Percentiles rank a stretch among this genome's conserved stretches.
phyloP scores from a whole-genome alignment of 2,888 invertebrate genomes.

The Leptinotarsa haldemani region DNA sequence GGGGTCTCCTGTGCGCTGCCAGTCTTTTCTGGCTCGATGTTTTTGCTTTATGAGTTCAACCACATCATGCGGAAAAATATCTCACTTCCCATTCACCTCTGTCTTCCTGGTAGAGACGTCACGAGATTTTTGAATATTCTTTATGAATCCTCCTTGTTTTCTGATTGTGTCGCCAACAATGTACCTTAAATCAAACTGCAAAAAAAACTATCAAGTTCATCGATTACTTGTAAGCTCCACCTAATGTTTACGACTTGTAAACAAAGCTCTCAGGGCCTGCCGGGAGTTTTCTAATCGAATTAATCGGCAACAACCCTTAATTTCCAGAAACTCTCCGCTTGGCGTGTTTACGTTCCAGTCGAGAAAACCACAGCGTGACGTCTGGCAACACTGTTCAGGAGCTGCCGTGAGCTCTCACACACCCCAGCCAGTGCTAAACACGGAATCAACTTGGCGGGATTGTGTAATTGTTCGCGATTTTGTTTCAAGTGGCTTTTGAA shows the following conservation, averaged over 20 bases:
- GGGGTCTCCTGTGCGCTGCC: too few relatives aligned
- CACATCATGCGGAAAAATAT: too few relatives aligned
- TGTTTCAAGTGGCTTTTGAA: slow-evolving; percentile 35
- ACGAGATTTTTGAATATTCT: too few relatives aligned
- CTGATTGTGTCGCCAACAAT: too few relatives aligned
- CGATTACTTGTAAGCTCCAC: neutral
- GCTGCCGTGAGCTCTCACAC: slow-evolving; percentile 41
- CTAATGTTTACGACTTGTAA: neutral
- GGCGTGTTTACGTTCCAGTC: neutral
- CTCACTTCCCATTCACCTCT: too few relatives aligned
- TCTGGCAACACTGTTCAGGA: slow-evolving; percentile 38
- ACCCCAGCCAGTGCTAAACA: slow-evolving; percentile 42
- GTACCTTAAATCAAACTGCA: neutral
- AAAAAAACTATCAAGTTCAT: neutral
- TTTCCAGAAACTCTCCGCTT: neutral
- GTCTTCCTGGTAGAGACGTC: too few relatives aligned
- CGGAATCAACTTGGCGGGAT: slow-evolving; percentile 45
- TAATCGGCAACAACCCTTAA: neutral
- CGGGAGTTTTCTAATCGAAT: slow-evolving; percentile 1
- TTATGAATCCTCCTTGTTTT: too few relatives aligned
- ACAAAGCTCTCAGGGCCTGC: slow-evolving; percentile 7
- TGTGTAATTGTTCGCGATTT: slow-evolving; percentile 39
- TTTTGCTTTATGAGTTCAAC: too few relatives aligned
- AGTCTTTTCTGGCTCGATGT: too few relatives aligned
- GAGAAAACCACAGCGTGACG: slow-evolving; percentile 21